These are phyloP conservation scores for Ennomos erosarius DNA, from an alignment of 2,888 invertebrate genomes.

Conservation along the genomic window DNA sequence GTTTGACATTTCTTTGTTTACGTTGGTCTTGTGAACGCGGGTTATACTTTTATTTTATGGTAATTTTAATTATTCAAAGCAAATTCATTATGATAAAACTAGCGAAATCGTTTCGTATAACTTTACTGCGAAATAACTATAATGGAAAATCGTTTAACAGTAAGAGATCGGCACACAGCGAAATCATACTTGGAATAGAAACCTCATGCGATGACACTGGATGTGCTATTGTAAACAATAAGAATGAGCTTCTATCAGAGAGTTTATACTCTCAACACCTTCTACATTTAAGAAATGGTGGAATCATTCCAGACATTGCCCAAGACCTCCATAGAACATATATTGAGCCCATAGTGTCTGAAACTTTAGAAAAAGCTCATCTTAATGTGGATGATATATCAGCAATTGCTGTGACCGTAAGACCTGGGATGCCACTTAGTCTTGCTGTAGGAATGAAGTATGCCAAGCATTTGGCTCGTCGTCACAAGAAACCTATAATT, in stretches of 20 bases:
- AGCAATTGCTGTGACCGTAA: conserved; percentile 95
- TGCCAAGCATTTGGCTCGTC: conserved; percentile 90
- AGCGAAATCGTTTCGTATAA: conserved; percentile 5
- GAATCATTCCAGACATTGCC: conserved; percentile 96
- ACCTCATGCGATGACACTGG: conserved; percentile 99
- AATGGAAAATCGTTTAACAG: neutral
- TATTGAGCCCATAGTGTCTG: conserved; percentile 90
- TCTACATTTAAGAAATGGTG: conserved; percentile 91
- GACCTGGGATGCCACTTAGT: conserved; percentile 93
- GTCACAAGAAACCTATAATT: conserved; percentile 92
- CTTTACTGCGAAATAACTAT: conserved; percentile 3
- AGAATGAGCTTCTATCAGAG: conserved; percentile 92
- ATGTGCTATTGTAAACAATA: conserved; percentile 92
- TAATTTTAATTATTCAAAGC: too few relatives aligned
- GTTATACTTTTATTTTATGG: too few relatives aligned
- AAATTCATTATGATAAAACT: conserved; percentile 25
- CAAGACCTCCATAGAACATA: conserved; percentile 91
- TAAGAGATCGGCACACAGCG: conserved; percentile 9
- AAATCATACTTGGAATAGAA: conserved; percentile 94
- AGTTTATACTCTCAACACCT: conserved; percentile 92
- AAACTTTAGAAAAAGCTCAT: conserved; percentile 87
- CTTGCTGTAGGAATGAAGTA: conserved; percentile 92
- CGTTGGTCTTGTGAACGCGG: too few relatives aligned
- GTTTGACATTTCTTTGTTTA: too few relatives aligned
- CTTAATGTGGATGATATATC: conserved; percentile 88